Conservation (phyloP, 2,113 vertebrate species). For the Agapornis roseicollis region DNA sequence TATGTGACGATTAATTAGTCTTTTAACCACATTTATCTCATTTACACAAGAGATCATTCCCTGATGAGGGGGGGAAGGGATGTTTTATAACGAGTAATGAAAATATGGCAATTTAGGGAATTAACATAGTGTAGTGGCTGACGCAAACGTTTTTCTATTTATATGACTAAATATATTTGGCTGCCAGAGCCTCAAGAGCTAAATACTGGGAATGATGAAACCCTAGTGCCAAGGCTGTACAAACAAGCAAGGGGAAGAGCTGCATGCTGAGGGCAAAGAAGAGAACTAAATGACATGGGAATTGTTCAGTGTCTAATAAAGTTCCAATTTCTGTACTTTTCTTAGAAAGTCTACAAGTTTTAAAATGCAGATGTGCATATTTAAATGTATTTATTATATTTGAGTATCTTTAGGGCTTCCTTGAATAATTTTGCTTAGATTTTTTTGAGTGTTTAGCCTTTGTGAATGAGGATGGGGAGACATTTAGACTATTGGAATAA, state of each 20-base stretch:
- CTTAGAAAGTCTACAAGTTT: neutral
- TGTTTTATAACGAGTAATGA: conserved; percentile 45
- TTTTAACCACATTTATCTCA: conserved; percentile 7
- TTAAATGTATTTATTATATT: neutral
- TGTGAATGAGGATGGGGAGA: neutral
- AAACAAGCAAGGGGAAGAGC: neutral
- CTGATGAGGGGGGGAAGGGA: neutral
- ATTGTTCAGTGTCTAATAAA: neutral
- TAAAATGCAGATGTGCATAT: neutral
- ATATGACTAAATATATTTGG: conserved; percentile 38
- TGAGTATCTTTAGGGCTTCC: neutral
- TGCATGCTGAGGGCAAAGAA: neutral
- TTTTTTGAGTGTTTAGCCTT: neutral
- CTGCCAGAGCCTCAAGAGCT: neutral
- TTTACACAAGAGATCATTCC: conserved; percentile 38
- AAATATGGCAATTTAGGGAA: conserved; percentile 46
- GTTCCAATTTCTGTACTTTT: neutral
- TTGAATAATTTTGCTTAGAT: neutral
- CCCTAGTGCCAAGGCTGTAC: neutral
- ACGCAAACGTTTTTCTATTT: conserved; percentile 58
- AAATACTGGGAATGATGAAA: conserved; percentile 11
- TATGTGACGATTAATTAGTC: conserved; percentile 18
- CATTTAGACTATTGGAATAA: neutral
- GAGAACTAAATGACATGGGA: neutral
- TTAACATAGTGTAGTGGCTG: conserved; percentile 36